These are phyloP conservation scores for Hydrotaea cyrtoneurina DNA, from an alignment of 2,888 invertebrate genomes.

Conservation along the genomic window DNA sequence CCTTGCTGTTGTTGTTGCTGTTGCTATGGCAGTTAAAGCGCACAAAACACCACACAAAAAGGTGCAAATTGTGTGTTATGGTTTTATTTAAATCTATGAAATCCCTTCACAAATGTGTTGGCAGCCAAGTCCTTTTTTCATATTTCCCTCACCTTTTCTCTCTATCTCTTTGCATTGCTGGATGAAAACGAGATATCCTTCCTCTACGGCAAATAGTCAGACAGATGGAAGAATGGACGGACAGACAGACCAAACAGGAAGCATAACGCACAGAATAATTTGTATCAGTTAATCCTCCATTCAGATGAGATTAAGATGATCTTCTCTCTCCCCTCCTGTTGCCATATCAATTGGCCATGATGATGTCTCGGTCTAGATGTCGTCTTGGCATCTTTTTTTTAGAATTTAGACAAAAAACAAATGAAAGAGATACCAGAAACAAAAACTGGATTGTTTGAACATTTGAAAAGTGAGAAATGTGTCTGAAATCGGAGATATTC, in stretches of 20 bases:
- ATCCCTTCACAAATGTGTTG: constrained; percentile 36
- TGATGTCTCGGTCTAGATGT: not conserved
- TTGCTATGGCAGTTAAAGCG: constrained; percentile 21
- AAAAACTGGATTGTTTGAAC: not conserved
- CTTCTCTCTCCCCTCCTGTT: constrained; percentile 30
- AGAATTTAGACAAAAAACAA: not conserved
- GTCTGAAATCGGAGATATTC: constrained; percentile 30
- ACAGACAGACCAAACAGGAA: constrained; percentile 56
- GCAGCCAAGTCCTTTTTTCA: not conserved
- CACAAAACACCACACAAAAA: constrained; percentile 46
- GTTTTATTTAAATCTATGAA: constrained; percentile 63
- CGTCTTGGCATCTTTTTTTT: not conserved
- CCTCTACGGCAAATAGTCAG: not conserved
- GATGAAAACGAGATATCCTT: constrained; percentile 35
- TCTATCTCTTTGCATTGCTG: not conserved
- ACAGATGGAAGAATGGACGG: not conserved
- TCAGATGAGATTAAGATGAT: constrained; percentile 69
- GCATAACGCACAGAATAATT: constrained; percentile 48
- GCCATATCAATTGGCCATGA: constrained; percentile 48
- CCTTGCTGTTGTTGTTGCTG: constrained; percentile 34
- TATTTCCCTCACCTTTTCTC: not conserved
- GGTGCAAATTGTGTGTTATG: constrained; percentile 63
- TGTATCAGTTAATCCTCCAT: constrained; percentile 65
- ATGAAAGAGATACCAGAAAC: not conserved
- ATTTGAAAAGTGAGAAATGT: constrained; percentile 14